Evolutionary conservation across 2,113 vertebrate genomes (phyloP), one percentile per base, ranked within the genome.

Genomic region (Megaleporinus macrocephalus): DNA sequence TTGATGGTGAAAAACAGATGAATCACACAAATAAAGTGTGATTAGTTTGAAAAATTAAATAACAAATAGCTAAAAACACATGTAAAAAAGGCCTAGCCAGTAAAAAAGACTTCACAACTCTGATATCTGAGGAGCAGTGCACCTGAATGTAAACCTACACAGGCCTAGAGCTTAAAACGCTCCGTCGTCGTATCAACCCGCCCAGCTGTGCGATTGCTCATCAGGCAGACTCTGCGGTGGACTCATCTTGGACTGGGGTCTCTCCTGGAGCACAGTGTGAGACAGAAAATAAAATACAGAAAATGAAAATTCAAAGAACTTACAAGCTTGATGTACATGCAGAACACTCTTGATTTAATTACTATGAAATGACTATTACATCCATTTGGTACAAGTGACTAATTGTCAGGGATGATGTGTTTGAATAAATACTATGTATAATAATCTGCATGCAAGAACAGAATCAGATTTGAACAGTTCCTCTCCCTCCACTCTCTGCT

Each of bases 151-250:
- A 16, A 44, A 9, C 5, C 41, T 44, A 44, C 41, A 44, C 41
- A 65, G 62, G 62, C 16, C 30, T 68, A 6, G 18, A 22, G 30
- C 65, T 68, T 49, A 5, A 18, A 1, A 49, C 15, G 7, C 70
- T n/a, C 78, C 18, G 13, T 16, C 4, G 33, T 22, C 5, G 5
- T 27, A 15, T 79, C 47, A 26, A 1, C 36, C 44, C 49, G 62
- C n/a, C 4, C 3, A 18, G n/a, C 6, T 55, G 12, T 13, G 22
- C 12, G 30, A 20, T 24, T 30, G 27, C 27, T 12, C 16, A 13
- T 86, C 78, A 80, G 14, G 53, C 14, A 5, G 79, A 76, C 41
- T 86, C 88, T 36, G 81, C 12, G 33, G 73, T 5, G 41, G 80
- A 69, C 27, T 12, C 44, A 20, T 57, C 73, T 47, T 73, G 78